Base-by-base conservation (phyloP, 2,797 vertebrate genomes). In the Tapirus indicus region DNA sequence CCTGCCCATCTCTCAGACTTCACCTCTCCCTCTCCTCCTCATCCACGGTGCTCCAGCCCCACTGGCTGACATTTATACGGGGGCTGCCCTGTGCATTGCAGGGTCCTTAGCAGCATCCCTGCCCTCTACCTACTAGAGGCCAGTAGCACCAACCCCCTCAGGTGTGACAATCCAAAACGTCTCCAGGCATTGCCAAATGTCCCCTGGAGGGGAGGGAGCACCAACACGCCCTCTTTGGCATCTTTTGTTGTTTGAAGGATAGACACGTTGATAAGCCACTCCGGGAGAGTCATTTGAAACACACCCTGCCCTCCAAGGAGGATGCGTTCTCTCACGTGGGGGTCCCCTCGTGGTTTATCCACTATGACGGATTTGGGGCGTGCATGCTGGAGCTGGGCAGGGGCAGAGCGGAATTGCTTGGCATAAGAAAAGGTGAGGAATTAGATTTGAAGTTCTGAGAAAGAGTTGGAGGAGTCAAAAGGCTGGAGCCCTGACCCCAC, bases 151-250 rank as follows among this genome's bases (percentile, higher is more conserved):
- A 35, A 6, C 27, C 38, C 78, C 29, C 47, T 44, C 38, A 8
- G 41, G 47, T 47, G 20, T 1, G 20, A 75, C 18, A 2, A 44
- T 52, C 35, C 29, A 35, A 89, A 75, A 29, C 0, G 7, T 68
- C 60, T 75, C 74, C 52, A 17, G 47, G 29, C 17, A 21, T 18
- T 41, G 8, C n/a, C 88, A 60, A 7, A 44, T 69, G 71, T 52
- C 62, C 62, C 62, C 38, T 54, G n/a, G 5, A 32, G 20, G 18
- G 20, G 32, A 56, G 3, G 25, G 5, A 17, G 44, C 77, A 21
- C 32, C 44, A 7, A 23, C 16, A 32, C 0, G 41, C 0, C 41
- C n/a, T 47, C 21, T 7, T 2, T 11, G 32, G 11, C n/a, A 14
- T 14, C 38, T 17, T 66, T 20, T 47, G 7, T 25, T 21, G 35